phyloP scores from a whole-genome alignment of 2,888 invertebrate genomes.

The Chymomyza amoena region DNA sequence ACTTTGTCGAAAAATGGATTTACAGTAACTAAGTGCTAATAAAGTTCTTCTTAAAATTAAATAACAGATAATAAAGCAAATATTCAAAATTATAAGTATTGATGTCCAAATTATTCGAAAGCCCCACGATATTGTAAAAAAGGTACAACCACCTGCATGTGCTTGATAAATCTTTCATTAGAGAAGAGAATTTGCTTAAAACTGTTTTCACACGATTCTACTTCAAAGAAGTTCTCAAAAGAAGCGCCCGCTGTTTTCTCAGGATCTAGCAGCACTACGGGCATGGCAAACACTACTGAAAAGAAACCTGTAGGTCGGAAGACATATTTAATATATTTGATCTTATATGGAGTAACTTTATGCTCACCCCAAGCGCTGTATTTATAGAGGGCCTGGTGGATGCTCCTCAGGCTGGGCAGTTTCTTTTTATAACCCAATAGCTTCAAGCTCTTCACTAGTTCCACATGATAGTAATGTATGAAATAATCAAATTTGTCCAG shows the following conservation, averaged over 20 bases:
- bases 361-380: conserved; percentile 4
- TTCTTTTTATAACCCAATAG: conserved; percentile 51
- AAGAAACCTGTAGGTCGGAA: not conserved
- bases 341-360: not conserved
- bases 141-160: conserved; percentile 50
- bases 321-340: not conserved
- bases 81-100: too few species aligned
- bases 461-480: conserved; percentile 56
- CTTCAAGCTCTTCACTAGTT: conserved; percentile 45
- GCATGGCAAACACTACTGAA: not conserved
- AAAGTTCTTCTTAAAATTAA: too few species aligned
- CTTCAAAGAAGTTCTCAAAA: conserved; percentile 30
- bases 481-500: conserved; percentile 60
- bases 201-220: conserved; percentile 15
- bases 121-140: conserved; percentile 59
- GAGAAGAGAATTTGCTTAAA: conserved; percentile 33
- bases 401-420: conserved; percentile 47
- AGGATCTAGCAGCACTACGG: conserved; percentile 33
- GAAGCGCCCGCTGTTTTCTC: conserved; percentile 21
- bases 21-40: too few species aligned
- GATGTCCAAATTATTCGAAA: conserved; percentile 22
- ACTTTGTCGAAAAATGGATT: too few species aligned
- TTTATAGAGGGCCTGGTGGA: conserved; percentile 50
- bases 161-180: conserved; percentile 48
- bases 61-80: too few species aligned